These are phyloP conservation scores for Solea senegalensis DNA, from an alignment of 2,113 vertebrate genomes.

Conservation along the genomic window DNA sequence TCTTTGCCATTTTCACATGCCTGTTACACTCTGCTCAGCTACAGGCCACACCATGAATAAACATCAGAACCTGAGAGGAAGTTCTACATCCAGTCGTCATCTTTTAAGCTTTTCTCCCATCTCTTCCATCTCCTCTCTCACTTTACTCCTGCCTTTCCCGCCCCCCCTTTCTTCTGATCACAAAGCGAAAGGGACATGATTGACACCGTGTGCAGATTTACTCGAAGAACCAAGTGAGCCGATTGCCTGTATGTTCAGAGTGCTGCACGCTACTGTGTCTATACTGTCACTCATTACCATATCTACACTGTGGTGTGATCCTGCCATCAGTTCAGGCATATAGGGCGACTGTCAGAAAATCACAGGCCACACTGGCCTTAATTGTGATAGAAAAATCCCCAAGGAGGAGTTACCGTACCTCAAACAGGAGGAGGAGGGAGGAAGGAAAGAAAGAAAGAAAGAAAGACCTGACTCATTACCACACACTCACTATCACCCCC, in stretches of 20 bases:
- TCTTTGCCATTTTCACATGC: neutral
- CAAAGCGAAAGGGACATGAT: constrained; percentile 40
- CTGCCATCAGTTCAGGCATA: constrained; percentile 53
- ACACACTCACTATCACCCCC: constrained; percentile 64
- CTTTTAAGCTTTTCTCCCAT: constrained; percentile 11
- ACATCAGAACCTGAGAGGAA: constrained; percentile 15
- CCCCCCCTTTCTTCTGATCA: constrained; percentile 47
- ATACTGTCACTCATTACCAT: constrained; percentile 65
- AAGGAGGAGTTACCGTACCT: constrained; percentile 40
- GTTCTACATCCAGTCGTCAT: constrained; percentile 28
- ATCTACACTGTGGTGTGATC: constrained; percentile 56
- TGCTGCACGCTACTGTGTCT: constrained; percentile 48
- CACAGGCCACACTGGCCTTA: constrained; percentile 53
- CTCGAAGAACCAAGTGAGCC: constrained; percentile 63
- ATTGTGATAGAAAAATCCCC: constrained; percentile 55
- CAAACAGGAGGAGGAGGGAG: constrained; percentile 34
- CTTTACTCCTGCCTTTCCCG: neutral
- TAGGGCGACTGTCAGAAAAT: constrained; percentile 62
- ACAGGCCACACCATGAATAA: constrained; percentile 3
- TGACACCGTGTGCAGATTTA: constrained; percentile 64
- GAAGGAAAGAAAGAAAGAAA: constrained; percentile 5
- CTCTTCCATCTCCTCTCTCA: constrained; percentile 1
- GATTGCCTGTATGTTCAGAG: constrained; percentile 40
- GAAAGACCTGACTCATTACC: constrained; percentile 39
- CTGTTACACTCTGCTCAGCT: constrained; percentile 1